Base-by-base conservation (phyloP, 2,888 invertebrate genomes). In the Brachyptera putata region DNA sequence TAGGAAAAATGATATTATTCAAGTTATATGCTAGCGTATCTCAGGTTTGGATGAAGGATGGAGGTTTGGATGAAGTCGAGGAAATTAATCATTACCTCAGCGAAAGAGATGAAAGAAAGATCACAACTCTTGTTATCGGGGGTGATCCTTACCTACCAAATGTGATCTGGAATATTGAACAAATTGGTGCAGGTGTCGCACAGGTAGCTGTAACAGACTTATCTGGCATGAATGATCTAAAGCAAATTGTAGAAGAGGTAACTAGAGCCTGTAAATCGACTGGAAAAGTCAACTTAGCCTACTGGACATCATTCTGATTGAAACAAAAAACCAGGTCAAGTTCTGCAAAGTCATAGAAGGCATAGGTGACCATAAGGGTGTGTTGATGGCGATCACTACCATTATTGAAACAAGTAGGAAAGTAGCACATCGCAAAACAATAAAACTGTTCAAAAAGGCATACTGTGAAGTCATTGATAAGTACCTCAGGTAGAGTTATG, bases 311-410 rank as follows among this genome's bases (percentile, higher is more conserved):
- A n/a, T 48, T 24, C 22, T 48, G 3, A 5, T 22, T 24, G 22
- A 21, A 9, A n/a, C 48, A 3, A n/a, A 13, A 22, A 24, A 24
- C 37, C n/a, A 48, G 24, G 14, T 3, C 24, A 24, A 24, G 48
- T 22, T 7, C 22, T 48, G 48, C 24, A 24, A 48, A 24, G 48
- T 48, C 48, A 48, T 22, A 24, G 48, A 48, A 21, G 48, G 48
- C 24, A 48, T 48, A 24, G 48, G 48, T 13, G 48, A 48, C 24
- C 48, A 48, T 24, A 48, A 48, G 24, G 7, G 22, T 22, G 48
- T 48, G 22, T 3, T 48, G n/a, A 21, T 48, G n/a, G 48, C 48
- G 3, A 48, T 48, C 11, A 48, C 48, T 24, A 24, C 14, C 21
- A 24, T 2, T 21, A 48, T 48, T 5, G 48, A 22, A 13, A 22